phyloP scores from a whole-genome alignment of 2,797 vertebrate species.

The Hypotaenidia philippensis region DNA sequence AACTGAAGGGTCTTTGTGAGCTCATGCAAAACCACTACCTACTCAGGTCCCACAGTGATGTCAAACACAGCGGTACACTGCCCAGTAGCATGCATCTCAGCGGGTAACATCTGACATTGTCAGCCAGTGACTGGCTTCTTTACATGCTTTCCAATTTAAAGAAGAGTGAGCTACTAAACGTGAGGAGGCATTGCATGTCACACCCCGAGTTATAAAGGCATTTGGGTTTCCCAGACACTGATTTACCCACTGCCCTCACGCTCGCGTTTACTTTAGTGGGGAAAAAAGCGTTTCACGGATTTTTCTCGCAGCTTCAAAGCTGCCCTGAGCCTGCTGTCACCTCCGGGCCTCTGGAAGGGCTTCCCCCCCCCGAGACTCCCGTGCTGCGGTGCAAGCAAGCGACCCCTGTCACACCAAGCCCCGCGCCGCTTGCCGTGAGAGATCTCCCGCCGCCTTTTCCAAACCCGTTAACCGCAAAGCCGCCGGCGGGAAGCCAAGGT shows the following conservation, averaged over 20 bases:
- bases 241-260: fast-evolving
- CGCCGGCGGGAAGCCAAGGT: too few species aligned
- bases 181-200: fast-evolving
- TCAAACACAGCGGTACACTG: fast-evolving
- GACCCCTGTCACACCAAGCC: fast-evolving
- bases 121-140: fast-evolving
- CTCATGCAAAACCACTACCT: background rate
- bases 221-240: background rate
- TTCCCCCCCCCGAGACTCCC: background rate
- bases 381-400: fast-evolving
- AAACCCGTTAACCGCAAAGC: background rate
- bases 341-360: background rate
- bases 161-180: background rate
- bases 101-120: fast-evolving
- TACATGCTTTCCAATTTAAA: background rate
- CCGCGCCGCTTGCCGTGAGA: fast-evolving
- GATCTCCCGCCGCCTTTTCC: background rate
- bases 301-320: background rate
- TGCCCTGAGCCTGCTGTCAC: background rate
- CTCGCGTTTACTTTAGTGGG: background rate
- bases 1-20: background rate
- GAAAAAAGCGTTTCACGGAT: background rate
- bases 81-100: fast-evolving
- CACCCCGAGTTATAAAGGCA: too few species aligned
- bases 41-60: background rate